Percentiles rank a stretch among this genome's conserved stretches.
These are phyloP conservation scores for Synanthedon myopaeformis DNA, from an alignment of 2,888 invertebrate species.

Conservation along the genomic window DNA sequence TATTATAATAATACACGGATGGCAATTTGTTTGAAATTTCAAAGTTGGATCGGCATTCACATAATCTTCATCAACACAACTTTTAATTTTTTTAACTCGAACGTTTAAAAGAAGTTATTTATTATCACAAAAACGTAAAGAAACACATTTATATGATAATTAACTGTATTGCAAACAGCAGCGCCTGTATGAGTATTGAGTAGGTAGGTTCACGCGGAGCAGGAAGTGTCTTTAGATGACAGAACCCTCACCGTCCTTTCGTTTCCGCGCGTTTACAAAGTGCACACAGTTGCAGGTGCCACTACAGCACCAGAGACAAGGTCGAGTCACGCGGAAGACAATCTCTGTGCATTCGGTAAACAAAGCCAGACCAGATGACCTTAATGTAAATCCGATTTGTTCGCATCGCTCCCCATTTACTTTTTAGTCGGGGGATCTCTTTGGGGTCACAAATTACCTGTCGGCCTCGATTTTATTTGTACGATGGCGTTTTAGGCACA, in stretches of 20 bases:
- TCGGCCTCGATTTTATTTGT: constrained; percentile 19
- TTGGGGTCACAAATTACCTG: constrained; percentile 50
- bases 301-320: constrained; percentile 36
- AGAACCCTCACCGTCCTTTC: constrained; percentile 12
- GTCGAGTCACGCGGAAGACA: constrained; percentile 60
- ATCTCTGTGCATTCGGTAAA: constrained; percentile 45
- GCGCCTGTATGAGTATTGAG: no score
- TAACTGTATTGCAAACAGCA: no score
- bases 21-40: no score
- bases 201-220: constrained; percentile 14
- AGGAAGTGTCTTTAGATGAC: constrained; percentile 29
- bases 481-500: constrained; percentile 9
- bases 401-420: constrained; percentile 10
- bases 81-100: constrained; percentile 1
- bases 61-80: no score
- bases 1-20: no score
- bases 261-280: constrained; percentile 4
- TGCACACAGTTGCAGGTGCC: constrained; percentile 2
- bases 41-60: no score
- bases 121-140: no score
- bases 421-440: constrained; percentile 14
- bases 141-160: not conserved
- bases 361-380: constrained; percentile 44
- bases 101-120: constrained; percentile 1
- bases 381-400: constrained; percentile 34